Evolutionary conservation across 2,888 invertebrate genomes (phyloP).

Genomic region (Arctia plantaginis): DNA sequence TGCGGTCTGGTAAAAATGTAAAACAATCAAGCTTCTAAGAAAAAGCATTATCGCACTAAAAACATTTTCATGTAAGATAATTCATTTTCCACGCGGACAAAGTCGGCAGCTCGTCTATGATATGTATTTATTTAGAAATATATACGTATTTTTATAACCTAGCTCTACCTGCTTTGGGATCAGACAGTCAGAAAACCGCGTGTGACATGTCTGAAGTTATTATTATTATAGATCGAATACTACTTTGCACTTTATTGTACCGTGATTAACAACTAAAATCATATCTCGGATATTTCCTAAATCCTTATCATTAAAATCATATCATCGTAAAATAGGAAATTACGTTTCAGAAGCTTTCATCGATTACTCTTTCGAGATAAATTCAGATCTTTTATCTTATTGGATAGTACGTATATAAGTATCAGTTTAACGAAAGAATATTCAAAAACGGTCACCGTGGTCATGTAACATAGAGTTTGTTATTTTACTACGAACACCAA

Average conservation of each 20-base stretch:
- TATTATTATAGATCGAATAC: neutral
- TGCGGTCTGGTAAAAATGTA: too few relatives aligned
- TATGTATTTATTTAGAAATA: too few relatives aligned
- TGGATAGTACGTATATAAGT: slow-evolving; percentile 49
- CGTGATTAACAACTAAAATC: neutral
- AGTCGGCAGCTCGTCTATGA: too few relatives aligned
- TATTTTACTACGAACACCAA: neutral
- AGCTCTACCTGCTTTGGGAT: neutral
- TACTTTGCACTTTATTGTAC: neutral
- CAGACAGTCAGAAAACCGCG: neutral
- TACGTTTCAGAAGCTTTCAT: slow-evolving; percentile 51
- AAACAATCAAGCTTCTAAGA: too few relatives aligned
- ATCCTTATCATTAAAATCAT: neutral
- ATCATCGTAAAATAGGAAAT: slow-evolving; percentile 35
- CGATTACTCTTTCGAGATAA: slow-evolving; percentile 63
- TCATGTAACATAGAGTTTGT: neutral
- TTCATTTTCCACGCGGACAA: too few relatives aligned
- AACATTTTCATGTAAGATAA: too few relatives aligned
- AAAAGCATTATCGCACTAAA: too few relatives aligned
- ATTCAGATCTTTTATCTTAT: slow-evolving; percentile 47
- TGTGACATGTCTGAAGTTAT: neutral
- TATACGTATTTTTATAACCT: too few relatives aligned
- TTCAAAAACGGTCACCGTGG: neutral
- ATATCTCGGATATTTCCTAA: slow-evolving; percentile 7
- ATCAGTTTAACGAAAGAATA: neutral